A percentile compares a stretch with the other conserved stretches of the same genome.
phyloP scores from a whole-genome alignment of 2,113 vertebrate species.

The Amphilophus citrinellus region DNA sequence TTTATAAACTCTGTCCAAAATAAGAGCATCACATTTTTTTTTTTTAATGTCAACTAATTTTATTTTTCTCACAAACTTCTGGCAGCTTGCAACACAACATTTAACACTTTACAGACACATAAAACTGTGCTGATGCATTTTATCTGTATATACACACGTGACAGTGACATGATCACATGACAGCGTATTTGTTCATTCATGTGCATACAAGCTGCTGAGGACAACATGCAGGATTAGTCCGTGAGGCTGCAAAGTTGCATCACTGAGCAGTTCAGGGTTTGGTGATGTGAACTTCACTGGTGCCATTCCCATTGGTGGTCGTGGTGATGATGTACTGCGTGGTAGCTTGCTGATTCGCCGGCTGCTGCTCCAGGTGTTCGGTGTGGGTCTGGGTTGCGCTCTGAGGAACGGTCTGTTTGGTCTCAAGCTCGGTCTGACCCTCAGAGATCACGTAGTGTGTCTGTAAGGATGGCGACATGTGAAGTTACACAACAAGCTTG shows the following conservation, averaged over 20 bases:
- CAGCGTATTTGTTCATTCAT: conserved; percentile 3
- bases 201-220: conserved; percentile 46
- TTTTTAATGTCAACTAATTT: background rate
- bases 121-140: conserved; percentile 67
- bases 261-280: conserved; percentile 83
- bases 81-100: conserved; percentile 3
- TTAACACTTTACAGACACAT: conserved; percentile 62
- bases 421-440: conserved; percentile 90
- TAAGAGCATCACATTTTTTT: conserved; percentile 4
- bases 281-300: conserved; percentile 89
- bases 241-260: background rate
- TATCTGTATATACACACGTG: conserved; percentile 11
- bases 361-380: conserved; percentile 85
- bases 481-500: background rate
- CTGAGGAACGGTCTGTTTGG: conserved; percentile 84
- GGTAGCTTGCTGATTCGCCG: conserved; percentile 82
- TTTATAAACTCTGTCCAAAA: background rate
- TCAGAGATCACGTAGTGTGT: conserved; percentile 98
- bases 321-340: conserved; percentile 97
- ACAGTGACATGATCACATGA: conserved; percentile 14
- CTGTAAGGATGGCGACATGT: conserved; percentile 66
- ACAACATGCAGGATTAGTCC: conserved; percentile 42
- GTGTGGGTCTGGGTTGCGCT: conserved; percentile 71
- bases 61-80: conserved; percentile 21
- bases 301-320: conserved; percentile 86